These are phyloP conservation scores for Gorsachius magnificus DNA, from an alignment of 2,797 vertebrate genomes.

Conservation along the genomic window DNA sequence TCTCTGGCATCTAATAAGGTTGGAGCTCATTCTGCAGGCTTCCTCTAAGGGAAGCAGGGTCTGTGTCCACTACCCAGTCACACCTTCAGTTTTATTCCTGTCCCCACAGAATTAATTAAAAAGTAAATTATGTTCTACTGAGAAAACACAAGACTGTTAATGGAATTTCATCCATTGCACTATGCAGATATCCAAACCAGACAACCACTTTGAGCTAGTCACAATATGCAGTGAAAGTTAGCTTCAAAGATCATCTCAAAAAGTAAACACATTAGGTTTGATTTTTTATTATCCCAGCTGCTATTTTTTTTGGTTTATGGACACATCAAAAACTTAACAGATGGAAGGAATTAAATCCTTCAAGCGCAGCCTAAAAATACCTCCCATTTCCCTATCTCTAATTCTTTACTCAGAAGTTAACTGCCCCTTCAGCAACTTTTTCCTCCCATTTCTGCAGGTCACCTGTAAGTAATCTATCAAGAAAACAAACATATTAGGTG, in stretches of 20 bases:
- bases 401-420: not conserved
- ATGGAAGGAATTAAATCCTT: not conserved
- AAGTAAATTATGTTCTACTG: not conserved
- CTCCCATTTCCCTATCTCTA: not conserved
- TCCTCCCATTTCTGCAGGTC: not conserved
- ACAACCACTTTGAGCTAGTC: not conserved
- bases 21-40: not conserved
- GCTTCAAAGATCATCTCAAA: not conserved
- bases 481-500: not conserved
- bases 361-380: not conserved
- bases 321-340: not conserved
- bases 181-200: not conserved
- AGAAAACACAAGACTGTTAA: not conserved
- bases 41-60: not conserved
- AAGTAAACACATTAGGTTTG: not conserved
- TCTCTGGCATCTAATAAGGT: not conserved
- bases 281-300: not conserved
- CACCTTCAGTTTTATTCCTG: slow-evolving; percentile 10
- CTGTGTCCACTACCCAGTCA: not conserved
- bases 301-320: not conserved
- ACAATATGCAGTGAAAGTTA: not conserved
- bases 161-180: not conserved
- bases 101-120: not conserved
- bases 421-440: not conserved
- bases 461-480: not conserved